Evolutionary conservation across 2,113 vertebrate genomes (phyloP), one percentile per base, ranked within the genome.

Genomic region (Pseudolaguvia tuberculata): DNA sequence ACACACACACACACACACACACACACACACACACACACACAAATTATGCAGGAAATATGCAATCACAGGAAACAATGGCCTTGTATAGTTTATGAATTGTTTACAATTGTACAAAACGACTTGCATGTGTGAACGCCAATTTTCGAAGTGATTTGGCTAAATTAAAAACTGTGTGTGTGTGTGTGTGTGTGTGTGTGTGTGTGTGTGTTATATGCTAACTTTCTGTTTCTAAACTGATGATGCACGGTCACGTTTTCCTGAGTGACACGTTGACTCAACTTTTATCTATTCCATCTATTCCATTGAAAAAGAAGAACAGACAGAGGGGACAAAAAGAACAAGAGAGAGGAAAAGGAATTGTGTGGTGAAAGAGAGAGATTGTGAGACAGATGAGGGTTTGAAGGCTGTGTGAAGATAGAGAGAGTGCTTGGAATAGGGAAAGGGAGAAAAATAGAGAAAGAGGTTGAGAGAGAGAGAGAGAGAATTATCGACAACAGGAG

Each of bases 251-350:
- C 42, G 39, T n/a, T 65, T 65, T 7, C 13, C 62, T 25, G 62
- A 65, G 39, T 65, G 42, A 65, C 62, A 47, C 13, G 39, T 21
- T 14, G 62, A 47, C 62, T 45, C 39, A 47, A 20, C 20, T 61
- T 29, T 12, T 10, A 61, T 61, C 39, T 42, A 42, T 61, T 63
- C 62, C 62, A 47, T 65, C 39, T 65, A 21, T 47, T 47, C 45
- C 39, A 65, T n/a, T 10, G n/a, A 65, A 39, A 21, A 65, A 39
- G 47, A 65, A 65, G 62, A 21, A 65, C 39, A 47, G n/a, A 65
- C 62, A 65, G 47, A 65, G 68, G 47, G 69, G 65, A 29, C 50
- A 56, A 55, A 25, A 31, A 73, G 57, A 39, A 63, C 61, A 63
- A 63, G 61, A 13, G 2, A 45, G 59, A 42, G 21, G 23, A 45